These are phyloP conservation scores for Lagria hirta DNA, from an alignment of 2,888 invertebrate genomes.

Conservation along the genomic window DNA sequence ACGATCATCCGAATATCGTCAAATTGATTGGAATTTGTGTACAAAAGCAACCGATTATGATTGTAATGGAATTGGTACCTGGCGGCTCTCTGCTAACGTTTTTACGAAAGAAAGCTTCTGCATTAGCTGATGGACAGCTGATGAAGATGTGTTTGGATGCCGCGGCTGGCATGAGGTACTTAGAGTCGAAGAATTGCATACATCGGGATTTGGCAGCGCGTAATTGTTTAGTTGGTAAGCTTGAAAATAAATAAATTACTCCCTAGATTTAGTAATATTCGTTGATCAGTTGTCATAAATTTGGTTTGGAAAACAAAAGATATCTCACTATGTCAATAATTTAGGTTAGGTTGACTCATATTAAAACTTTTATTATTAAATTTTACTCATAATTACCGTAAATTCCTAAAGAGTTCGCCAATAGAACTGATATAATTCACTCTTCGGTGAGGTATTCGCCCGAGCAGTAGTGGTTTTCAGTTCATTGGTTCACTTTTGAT, in stretches of 20 bases:
- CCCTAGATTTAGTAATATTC: neutral
- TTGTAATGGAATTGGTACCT: constrained; percentile 96
- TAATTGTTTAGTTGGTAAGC: constrained; percentile 81
- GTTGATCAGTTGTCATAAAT: too few species aligned
- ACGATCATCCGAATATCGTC: constrained; percentile 96
- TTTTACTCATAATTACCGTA: too few species aligned
- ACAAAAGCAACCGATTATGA: constrained; percentile 98
- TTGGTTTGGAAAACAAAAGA: too few species aligned
- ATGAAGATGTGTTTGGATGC: constrained; percentile 93
- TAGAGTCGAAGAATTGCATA: constrained; percentile 94
- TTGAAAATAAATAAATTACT: constrained; percentile 3
- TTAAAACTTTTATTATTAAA: too few species aligned
- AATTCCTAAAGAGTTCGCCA: too few species aligned
- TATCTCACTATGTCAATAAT: too few species aligned
- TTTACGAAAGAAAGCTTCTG: constrained; percentile 75
- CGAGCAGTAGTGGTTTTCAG: too few species aligned
- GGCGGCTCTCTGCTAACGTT: constrained; percentile 90
- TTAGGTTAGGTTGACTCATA: too few species aligned
- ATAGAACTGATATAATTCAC: too few species aligned
- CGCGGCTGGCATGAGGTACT: constrained; percentile 91
- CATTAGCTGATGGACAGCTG: constrained; percentile 63
- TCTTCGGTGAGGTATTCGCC: too few species aligned
- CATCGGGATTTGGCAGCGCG: constrained; percentile 94
- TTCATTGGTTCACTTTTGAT: too few species aligned
- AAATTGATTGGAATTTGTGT: constrained; percentile 96